These are phyloP conservation scores for Drosophila bipectinata DNA, from an alignment of 1,140 invertebrate genomes.

Conservation along the genomic window DNA sequence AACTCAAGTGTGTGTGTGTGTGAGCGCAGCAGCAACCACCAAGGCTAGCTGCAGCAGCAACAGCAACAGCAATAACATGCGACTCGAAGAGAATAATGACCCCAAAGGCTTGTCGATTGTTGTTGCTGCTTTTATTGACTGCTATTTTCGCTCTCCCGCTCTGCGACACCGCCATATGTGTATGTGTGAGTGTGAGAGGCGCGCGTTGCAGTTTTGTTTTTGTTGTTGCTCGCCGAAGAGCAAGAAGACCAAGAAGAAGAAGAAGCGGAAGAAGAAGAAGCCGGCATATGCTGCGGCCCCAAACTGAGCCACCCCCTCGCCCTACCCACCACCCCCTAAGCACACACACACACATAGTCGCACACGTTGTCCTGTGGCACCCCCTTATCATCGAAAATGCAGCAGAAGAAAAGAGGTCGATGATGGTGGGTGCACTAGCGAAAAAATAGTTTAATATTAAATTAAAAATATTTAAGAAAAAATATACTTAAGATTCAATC, in stretches of 20 bases:
- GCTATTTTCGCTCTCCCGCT: slow-evolving; percentile 69
- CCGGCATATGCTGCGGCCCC: slow-evolving; percentile 76
- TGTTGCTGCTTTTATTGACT: slow-evolving; percentile 72
- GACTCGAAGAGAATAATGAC: slow-evolving; percentile 84
- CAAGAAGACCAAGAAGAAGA: slow-evolving; percentile 48
- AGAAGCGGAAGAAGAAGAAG: slow-evolving; percentile 73
- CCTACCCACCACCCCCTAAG: slow-evolving; percentile 1
- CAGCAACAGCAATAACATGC: slow-evolving; percentile 30
- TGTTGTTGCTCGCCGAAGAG: slow-evolving; percentile 61
- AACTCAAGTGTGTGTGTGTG: slow-evolving; percentile 47
- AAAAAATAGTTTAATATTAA: not conserved
- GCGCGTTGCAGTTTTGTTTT: slow-evolving; percentile 52
- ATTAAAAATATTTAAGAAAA: too few relatives aligned
- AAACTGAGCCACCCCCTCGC: slow-evolving; percentile 24
- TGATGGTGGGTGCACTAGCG: slow-evolving; percentile 53
- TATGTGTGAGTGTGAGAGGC: slow-evolving; percentile 32
- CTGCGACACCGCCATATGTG: slow-evolving; percentile 12
- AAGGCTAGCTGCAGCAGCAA: slow-evolving; percentile 70
- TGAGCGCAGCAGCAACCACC: slow-evolving; percentile 73
- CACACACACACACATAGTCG: slow-evolving; percentile 13
- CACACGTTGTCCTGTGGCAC: slow-evolving; percentile 5
- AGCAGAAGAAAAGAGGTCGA: slow-evolving; percentile 79
- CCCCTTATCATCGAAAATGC: slow-evolving; percentile 26
- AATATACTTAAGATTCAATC: too few relatives aligned
- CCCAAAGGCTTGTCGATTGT: slow-evolving; percentile 78